Percentiles rank a stretch among this genome's conserved stretches.
Conservation (phyloP, 2,797 vertebrate genomes). For the Sebastes vulpes region DNA sequence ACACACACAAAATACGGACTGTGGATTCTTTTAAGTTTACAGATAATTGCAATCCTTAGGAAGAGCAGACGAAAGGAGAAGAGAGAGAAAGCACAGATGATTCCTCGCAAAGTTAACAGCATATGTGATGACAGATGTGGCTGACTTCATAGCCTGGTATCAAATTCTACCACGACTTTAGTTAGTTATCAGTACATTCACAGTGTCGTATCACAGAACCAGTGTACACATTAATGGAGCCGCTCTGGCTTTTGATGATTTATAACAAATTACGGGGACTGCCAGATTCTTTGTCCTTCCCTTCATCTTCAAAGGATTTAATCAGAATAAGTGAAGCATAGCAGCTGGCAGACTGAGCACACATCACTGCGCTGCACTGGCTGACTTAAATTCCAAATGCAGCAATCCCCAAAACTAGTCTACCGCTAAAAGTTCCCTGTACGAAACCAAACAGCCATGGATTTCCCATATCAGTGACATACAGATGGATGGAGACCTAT, state of each 20-base stretch:
- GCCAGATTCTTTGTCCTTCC: slow-evolving; percentile 41
- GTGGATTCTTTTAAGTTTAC: background rate
- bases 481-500: slow-evolving; percentile 57
- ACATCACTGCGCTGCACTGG: slow-evolving; percentile 16
- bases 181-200: slow-evolving; percentile 26
- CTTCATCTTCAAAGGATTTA: slow-evolving; percentile 56
- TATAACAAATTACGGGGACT: slow-evolving; percentile 30
- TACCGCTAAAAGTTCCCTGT: slow-evolving; percentile 11
- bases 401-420: slow-evolving; percentile 36
- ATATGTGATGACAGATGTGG: slow-evolving; percentile 47
- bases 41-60: background rate
- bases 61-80: slow-evolving; percentile 6
- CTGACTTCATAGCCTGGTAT: slow-evolving; percentile 19
- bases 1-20: background rate
- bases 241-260: slow-evolving; percentile 45
- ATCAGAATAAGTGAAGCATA: slow-evolving; percentile 55
- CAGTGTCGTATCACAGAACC: slow-evolving; percentile 1
- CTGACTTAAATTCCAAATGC: slow-evolving; percentile 48
- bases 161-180: slow-evolving; percentile 15
- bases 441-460: slow-evolving; percentile 15
- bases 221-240: slow-evolving; percentile 19
- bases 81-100: slow-evolving; percentile 15
- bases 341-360: slow-evolving; percentile 36
- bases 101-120: slow-evolving; percentile 39
- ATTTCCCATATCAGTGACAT: slow-evolving; percentile 54